Conservation (phyloP, 2,113 vertebrate species). For the Macrotus californicus region DNA sequence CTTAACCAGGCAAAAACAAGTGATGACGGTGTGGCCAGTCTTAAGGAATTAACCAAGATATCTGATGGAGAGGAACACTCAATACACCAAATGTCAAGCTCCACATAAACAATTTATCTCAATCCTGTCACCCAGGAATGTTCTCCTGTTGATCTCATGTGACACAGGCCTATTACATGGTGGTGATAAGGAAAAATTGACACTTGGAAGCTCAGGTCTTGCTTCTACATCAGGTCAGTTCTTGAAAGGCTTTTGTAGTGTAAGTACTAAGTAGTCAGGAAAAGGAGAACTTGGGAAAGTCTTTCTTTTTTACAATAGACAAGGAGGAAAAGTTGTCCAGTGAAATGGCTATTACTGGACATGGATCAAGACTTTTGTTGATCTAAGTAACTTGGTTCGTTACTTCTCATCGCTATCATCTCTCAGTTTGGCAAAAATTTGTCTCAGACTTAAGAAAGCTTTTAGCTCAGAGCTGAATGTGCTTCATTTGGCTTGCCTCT, state of each 20-base stretch:
- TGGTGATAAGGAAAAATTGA: constrained; percentile 20
- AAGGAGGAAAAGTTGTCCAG: constrained; percentile 34
- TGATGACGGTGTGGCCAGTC: neutral
- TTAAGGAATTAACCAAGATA: neutral
- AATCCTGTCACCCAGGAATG: neutral
- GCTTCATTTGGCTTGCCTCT: neutral
- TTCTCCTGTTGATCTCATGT: neutral
- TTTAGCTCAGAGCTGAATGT: neutral
- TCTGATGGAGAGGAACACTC: neutral
- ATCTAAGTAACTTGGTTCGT: neutral
- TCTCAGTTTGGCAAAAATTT: neutral
- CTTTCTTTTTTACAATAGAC: neutral
- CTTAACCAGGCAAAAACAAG: neutral
- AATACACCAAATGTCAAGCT: neutral
- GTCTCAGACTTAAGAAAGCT: neutral
- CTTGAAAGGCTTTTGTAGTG: constrained; percentile 38
- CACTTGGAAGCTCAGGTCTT: neutral
- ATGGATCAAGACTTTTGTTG: neutral
- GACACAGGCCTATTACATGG: constrained; percentile 32
- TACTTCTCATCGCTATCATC: neutral
- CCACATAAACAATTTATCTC: neutral
- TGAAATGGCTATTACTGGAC: neutral
- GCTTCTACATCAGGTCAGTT: neutral
- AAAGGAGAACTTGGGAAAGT: neutral
- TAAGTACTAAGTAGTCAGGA: neutral